A percentile compares a stretch with the other conserved stretches of the same genome.
These are phyloP conservation scores for Parnassius smintheus DNA, from an alignment of 2,888 invertebrate genomes.

Conservation along the genomic window DNA sequence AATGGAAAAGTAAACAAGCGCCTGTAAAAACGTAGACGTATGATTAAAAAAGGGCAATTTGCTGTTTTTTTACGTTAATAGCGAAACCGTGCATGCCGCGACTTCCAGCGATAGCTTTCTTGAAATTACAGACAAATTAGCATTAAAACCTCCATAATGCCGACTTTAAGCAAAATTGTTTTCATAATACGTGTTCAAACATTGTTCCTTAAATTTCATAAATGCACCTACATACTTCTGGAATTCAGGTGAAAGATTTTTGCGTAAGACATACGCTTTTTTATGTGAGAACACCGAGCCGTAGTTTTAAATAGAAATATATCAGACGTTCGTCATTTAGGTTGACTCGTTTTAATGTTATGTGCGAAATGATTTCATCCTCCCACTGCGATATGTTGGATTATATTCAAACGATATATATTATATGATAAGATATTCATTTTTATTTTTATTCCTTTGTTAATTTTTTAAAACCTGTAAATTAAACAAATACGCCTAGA, in stretches of 20 bases:
- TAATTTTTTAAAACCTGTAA: too few relatives aligned
- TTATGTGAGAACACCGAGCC: background rate
- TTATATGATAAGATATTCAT: too few relatives aligned
- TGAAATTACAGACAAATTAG: slow-evolving; percentile 42
- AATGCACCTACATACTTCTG: too few relatives aligned
- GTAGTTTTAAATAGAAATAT: slow-evolving; percentile 17
- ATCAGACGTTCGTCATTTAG: slow-evolving; percentile 18
- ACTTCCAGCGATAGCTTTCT: slow-evolving; percentile 38
- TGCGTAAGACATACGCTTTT: background rate
- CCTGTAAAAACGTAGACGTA: slow-evolving; percentile 49
- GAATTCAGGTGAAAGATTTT: too few relatives aligned
- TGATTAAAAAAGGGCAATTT: slow-evolving; percentile 51
- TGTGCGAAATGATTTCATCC: slow-evolving; percentile 5
- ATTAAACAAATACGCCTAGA: too few relatives aligned
- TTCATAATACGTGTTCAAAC: slow-evolving; percentile 4
- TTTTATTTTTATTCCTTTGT: too few relatives aligned
- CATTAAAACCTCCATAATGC: slow-evolving; percentile 34
- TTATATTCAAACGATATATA: too few relatives aligned
- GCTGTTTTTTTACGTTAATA: slow-evolving; percentile 45
- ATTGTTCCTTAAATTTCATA: too few relatives aligned
- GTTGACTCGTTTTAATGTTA: slow-evolving; percentile 10
- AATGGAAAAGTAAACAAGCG: slow-evolving; percentile 32
- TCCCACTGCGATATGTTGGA: background rate
- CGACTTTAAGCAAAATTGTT: slow-evolving; percentile 28
- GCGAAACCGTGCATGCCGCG: slow-evolving; percentile 43